These are phyloP conservation scores for Stichodactyla mertensii DNA, from an alignment of 64 coral and sea anemone species.

Conservation along the genomic window DNA sequence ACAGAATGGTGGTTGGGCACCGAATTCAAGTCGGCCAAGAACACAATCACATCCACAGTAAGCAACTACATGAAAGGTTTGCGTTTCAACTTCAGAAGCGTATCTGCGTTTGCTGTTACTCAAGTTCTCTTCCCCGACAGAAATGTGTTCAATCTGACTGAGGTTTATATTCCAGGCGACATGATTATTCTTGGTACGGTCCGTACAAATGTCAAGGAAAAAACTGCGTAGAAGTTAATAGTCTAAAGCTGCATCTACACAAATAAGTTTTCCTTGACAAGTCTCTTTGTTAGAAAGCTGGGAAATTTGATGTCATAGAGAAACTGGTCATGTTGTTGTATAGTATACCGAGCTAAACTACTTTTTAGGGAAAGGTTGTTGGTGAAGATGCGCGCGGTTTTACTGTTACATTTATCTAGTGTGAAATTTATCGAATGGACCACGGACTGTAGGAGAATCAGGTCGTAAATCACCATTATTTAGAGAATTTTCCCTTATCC, in stretches of 20 bases:
- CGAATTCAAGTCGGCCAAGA: constrained; percentile 4
- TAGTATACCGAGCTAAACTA: no score
- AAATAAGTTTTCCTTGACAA: no score
- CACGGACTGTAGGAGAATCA: background rate
- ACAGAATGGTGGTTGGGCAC: background rate
- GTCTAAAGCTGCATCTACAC: no score
- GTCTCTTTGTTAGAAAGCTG: no score
- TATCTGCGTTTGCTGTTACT: constrained; percentile 36
- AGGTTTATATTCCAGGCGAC: constrained; percentile 43
- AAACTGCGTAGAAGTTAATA: no score
- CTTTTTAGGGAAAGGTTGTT: no score
- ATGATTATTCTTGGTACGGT: constrained; percentile 30
- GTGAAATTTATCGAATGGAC: background rate
- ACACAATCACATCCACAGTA: constrained; percentile 20
- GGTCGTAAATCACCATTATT: no score
- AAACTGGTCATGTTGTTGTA: no score
- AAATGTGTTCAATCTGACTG: constrained; percentile 25
- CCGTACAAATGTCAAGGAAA: no score
- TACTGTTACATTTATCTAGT: background rate
- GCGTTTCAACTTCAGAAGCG: constrained; percentile 42
- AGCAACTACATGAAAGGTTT: constrained; percentile 28
- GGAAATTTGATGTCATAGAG: no score
- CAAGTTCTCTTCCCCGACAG: constrained; percentile 34
- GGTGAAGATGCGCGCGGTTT: no score
- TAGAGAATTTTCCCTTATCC: no score